Evolutionary conservation across 2,113 vertebrate species (phyloP).

Genomic region (Zosterops lateralis): DNA sequence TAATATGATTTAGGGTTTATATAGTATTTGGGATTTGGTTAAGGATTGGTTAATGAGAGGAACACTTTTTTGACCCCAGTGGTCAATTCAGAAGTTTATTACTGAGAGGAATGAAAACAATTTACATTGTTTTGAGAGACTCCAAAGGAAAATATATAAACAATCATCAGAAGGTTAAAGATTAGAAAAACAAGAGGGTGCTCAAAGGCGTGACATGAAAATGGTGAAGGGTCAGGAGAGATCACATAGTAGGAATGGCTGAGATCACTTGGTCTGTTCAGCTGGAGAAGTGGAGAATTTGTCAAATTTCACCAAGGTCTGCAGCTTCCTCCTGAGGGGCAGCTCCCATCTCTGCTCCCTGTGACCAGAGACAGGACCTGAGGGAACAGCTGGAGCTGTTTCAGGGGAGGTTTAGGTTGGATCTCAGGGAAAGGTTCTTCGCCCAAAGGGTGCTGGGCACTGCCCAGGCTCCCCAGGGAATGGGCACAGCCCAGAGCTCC

Average conservation of each 20-base stretch:
- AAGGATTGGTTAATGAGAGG: too few relatives aligned
- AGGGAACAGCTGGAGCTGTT: neutral
- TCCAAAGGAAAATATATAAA: too few relatives aligned
- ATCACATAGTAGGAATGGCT: neutral
- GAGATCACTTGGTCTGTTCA: neutral
- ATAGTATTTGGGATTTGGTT: too few relatives aligned
- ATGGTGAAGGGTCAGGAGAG: neutral
- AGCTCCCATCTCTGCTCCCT: neutral
- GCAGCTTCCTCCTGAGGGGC: neutral
- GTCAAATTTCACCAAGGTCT: neutral
- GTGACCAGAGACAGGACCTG: neutral
- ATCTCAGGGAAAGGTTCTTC: neutral
- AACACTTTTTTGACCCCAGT: too few relatives aligned
- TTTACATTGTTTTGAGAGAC: too few relatives aligned
- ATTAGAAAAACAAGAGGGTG: neutral
- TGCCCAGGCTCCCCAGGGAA: neutral
- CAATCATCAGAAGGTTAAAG: too few relatives aligned
- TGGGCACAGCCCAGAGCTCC: neutral
- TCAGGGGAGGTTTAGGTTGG: neutral
- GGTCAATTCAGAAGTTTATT: too few relatives aligned
- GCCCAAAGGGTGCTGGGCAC: neutral
- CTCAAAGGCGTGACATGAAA: rapidly evolving
- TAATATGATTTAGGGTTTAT: too few relatives aligned
- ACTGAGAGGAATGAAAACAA: too few relatives aligned
- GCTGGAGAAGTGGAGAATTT: neutral